Evolutionary conservation across 2,797 vertebrate species (phyloP).

Genomic region (Eurystomus glaucurus): DNA sequence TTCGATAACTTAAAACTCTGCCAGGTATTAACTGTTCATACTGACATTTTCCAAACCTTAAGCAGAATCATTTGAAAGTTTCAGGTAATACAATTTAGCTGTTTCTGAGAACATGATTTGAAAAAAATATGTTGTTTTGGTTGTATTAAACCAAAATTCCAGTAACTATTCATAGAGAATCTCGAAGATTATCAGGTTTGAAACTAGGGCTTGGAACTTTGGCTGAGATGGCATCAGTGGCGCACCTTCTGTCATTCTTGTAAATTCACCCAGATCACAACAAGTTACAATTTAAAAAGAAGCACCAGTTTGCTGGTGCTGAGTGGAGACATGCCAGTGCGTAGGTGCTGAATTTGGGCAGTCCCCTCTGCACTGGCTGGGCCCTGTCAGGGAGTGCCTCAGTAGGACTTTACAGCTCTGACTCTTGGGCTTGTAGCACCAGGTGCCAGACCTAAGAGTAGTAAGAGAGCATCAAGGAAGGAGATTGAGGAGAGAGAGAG

Average conservation of each 20-base stretch:
- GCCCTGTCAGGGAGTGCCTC: neutral
- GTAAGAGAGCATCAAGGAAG: neutral
- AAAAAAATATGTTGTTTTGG: neutral
- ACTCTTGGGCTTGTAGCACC: neutral
- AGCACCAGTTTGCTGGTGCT: neutral
- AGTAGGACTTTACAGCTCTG: neutral
- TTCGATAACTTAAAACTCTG: neutral
- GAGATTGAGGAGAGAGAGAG: neutral
- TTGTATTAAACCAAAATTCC: neutral
- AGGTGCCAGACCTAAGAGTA: neutral
- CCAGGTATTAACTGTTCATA: neutral
- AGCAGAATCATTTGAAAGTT: neutral
- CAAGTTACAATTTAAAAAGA: neutral
- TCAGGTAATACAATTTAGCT: neutral
- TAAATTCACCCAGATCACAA: neutral
- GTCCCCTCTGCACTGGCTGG: accelerated
- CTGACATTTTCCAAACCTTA: neutral
- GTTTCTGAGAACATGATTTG: neutral
- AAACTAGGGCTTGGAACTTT: neutral
- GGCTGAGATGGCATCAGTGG: neutral
- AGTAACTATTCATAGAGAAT: neutral
- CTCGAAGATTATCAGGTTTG: neutral
- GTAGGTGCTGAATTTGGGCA: neutral
- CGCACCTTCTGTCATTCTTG: neutral
- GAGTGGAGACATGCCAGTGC: accelerated